phyloP scores from a whole-genome alignment of 2,113 vertebrate species.

The Eolophus roseicapilla region DNA sequence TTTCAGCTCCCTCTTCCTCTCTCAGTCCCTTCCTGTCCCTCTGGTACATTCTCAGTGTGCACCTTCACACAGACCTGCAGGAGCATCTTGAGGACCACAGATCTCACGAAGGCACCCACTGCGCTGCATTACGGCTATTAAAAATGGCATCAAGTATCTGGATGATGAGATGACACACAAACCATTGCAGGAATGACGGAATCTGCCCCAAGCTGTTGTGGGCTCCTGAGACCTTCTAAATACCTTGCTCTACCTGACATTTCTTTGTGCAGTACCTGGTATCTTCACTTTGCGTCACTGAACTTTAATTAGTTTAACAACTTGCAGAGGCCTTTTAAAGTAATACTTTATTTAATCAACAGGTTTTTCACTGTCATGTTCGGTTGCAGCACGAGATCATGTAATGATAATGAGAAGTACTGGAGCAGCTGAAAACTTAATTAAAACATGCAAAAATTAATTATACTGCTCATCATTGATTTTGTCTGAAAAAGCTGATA shows the following conservation, averaged over 20 bases:
- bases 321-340: not conserved
- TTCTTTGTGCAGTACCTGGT: not conserved
- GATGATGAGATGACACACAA: not conserved
- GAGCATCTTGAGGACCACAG: not conserved
- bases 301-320: slow-evolving; percentile 46
- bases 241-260: not conserved
- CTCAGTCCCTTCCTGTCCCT: no score
- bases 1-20: not conserved
- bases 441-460: slow-evolving; percentile 67
- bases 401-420: slow-evolving; percentile 36
- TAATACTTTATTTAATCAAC: slow-evolving; percentile 32
- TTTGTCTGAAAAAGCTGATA: slow-evolving; percentile 57
- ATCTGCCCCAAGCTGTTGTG: not conserved
- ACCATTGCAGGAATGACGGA: not conserved
- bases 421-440: slow-evolving; percentile 57
- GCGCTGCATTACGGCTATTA: not conserved
- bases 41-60: not conserved
- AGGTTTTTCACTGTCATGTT: slow-evolving; percentile 21
- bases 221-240: not conserved
- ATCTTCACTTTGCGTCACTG: not conserved
- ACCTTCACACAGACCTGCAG: not conserved
- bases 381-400: not conserved
- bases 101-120: not conserved
- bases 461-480: slow-evolving; percentile 34
- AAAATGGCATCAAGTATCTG: not conserved